These are phyloP conservation scores for Strigamia crassipes DNA, from an alignment of 2,888 invertebrate species.

Conservation along the genomic window DNA sequence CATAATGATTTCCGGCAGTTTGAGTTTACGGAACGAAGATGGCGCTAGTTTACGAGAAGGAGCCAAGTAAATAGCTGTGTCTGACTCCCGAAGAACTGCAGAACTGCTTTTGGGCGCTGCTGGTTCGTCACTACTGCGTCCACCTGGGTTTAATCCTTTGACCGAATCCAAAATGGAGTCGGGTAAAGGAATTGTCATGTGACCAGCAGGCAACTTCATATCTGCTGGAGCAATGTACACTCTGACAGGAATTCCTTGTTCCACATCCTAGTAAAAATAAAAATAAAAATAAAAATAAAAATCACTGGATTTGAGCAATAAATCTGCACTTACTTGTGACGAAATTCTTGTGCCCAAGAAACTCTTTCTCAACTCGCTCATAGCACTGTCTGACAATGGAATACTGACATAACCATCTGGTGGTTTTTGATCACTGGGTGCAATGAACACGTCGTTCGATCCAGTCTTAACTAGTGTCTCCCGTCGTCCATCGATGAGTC, in stretches of 20 bases:
- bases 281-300: too few relatives aligned
- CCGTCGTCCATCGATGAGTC: constrained; percentile 4
- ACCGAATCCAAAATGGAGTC: constrained; percentile 43
- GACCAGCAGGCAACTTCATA: constrained; percentile 41
- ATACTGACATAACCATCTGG: constrained; percentile 47
- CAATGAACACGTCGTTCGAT: constrained; percentile 46
- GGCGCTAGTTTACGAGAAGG: constrained; percentile 35
- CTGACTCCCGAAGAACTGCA: not conserved
- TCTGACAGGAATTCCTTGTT: constrained; percentile 43
- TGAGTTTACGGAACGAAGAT: constrained; percentile 34
- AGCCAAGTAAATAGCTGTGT: constrained; percentile 39
- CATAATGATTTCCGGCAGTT: constrained; percentile 44
- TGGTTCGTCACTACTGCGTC: not conserved
- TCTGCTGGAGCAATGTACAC: constrained; percentile 46
- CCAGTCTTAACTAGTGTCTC: constrained; percentile 25
- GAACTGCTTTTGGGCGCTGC: not conserved
- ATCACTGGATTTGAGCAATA: not conserved
- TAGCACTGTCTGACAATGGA: constrained; percentile 39
- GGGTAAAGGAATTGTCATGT: constrained; percentile 43
- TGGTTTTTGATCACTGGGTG: constrained; percentile 45
- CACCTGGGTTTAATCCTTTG: not conserved
- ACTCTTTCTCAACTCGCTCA: constrained; percentile 43
- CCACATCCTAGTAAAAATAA: not conserved
- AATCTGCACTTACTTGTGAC: constrained; percentile 17
- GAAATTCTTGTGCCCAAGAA: constrained; percentile 16